Evolutionary conservation across 2,797 vertebrate genomes (phyloP), one percentile per base, ranked within the genome.

Genomic region (Silurus lanzhouensis): DNA sequence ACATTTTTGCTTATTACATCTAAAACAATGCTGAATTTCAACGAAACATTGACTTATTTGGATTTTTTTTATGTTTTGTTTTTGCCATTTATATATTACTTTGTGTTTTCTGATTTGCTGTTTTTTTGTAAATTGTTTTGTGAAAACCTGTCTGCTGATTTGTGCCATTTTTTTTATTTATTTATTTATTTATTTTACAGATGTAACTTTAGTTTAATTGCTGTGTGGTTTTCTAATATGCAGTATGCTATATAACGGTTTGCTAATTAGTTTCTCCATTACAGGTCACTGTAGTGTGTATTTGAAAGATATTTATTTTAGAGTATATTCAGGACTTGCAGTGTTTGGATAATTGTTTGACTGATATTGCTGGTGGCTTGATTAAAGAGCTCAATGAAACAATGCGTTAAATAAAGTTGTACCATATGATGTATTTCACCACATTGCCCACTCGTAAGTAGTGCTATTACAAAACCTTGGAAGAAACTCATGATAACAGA

Each of bases 361-460:
- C 6, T 74, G 22, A 15, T 74, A 7, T 15, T 25, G 22, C 3
- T 74, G 22, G 5, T 77, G 55, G 5, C 19, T 64, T 79, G 31
- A 79, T 79, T 79, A 12, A 12, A 63, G 8, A n/a, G 20, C 22
- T 63, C 22, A 63, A 17, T 63, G 77, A 77, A 77, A 38, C 75
- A 77, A 31, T 60, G 55, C 31, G 20, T 7, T 61, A 27, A 66
- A 52, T 25, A 81, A 22, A 44, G 57, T 61, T 64, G 44, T 66
- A 20, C 77, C 7, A 48, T 64, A 48, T 48, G 77, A 64, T 80
- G 8, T 5, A 22, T 22, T 78, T 48, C 6, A 25, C 22, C 12
- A 81, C n/a, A 19, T 52, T 8, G 1, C 61, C 78, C 78, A 80
- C 44, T 27, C 7, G 4, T 27, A 66, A 61, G 44, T 64, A 10